Base-by-base conservation (phyloP, 1,140 invertebrate genomes). In the Pogonognathellus flavescens region DNA sequence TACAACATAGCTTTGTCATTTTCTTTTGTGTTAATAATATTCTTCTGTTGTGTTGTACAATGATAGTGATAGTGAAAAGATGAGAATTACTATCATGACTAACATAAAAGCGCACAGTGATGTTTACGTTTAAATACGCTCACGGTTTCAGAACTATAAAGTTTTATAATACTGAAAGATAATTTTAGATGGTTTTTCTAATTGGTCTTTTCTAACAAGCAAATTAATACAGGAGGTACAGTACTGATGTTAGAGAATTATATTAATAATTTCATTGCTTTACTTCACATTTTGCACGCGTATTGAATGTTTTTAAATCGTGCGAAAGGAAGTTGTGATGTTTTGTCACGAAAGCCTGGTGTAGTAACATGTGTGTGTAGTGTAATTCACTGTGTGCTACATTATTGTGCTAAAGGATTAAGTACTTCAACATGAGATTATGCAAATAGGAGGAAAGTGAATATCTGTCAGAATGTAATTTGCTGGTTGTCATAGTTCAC, bases 401-500 rank as follows among this genome's bases (percentile, higher is more conserved):
- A 41, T 41, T 41, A 41, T 76, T 50, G 41, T 76, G 70, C 14
- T 6, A 25, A 76, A n/a, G 70, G 70, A n/a, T 76, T 50, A 76
- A 18, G 41, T 11, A 76, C 41, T 49, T 76, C 7, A 76, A 50
- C 70, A 76, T 25, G 25, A 76, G 70, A 76, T 76, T 76, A 76
- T 76, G 70, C 70, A 76, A 76, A 76, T 49, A 31, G 14, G 31
- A 50, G 31, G 70, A 76, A 76, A 76, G 70, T 31, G 70, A 76
- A 31, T 76, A 41, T 50, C 25, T 50, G 70, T 49, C 31, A 49
- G 14, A 31, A 16, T n/a, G 41, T 41, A 76, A 76, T 76, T 49
- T 76, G 70, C 5, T 76, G 70, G 31, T 76, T 49, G 14, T 50
- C 70, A 76, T 76, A 76, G 70, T 76, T 76, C 70, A 76, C 41